Conservation (phyloP, 2,113 vertebrate genomes). For the Pelmatolapia mariae region DNA sequence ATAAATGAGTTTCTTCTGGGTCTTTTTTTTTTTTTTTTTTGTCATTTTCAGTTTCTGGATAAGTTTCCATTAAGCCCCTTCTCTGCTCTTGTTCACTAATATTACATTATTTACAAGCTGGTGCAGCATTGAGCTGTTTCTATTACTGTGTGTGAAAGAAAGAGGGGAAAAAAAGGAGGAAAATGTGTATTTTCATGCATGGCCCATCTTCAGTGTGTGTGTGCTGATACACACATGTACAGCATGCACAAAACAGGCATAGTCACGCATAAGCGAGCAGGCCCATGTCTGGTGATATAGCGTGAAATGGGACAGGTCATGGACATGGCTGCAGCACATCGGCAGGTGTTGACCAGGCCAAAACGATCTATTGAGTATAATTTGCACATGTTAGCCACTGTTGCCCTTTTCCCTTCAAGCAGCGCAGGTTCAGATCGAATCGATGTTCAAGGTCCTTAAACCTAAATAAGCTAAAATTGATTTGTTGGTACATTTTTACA, state of each 20-base stretch:
- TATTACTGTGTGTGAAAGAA: neutral
- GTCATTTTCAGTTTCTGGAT: neutral
- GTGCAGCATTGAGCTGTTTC: slow-evolving; percentile 9
- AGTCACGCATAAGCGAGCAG: slow-evolving; percentile 6
- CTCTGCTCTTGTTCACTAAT: neutral
- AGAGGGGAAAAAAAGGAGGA: neutral
- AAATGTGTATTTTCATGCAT: neutral
- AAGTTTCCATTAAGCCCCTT: neutral
- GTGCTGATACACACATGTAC: neutral
- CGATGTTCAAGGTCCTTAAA: slow-evolving; percentile 41
- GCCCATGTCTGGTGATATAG: slow-evolving; percentile 1
- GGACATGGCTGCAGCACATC: slow-evolving; percentile 9
- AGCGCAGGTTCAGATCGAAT: slow-evolving; percentile 25
- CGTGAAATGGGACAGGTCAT: slow-evolving; percentile 43
- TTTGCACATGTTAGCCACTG: slow-evolving; percentile 42
- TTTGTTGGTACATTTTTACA: slow-evolving; percentile 4
- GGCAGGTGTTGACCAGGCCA: slow-evolving; percentile 30
- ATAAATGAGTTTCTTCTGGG: neutral
- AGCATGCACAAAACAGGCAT: neutral
- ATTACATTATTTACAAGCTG: neutral
- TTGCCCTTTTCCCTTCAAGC: slow-evolving; percentile 21
- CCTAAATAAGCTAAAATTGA: slow-evolving; percentile 52
- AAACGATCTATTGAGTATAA: slow-evolving; percentile 25
- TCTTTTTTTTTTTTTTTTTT: neutral
- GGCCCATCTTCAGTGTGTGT: neutral